These are phyloP conservation scores for Lichenostomus cassidix DNA, from an alignment of 2,113 vertebrate species.

Conservation along the genomic window DNA sequence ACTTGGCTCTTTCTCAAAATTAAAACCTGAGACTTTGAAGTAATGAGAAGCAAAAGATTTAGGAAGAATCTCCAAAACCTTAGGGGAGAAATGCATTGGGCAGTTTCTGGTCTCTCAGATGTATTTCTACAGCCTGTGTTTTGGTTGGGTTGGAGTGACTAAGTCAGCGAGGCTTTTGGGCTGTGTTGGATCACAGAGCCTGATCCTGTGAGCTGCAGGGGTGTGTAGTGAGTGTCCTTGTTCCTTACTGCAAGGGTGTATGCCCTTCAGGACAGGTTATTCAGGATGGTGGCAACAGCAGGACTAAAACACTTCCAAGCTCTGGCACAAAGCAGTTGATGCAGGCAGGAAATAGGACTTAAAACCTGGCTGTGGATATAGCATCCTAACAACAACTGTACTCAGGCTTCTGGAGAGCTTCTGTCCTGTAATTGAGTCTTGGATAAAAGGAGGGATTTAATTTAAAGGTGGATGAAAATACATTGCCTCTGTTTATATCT, in stretches of 20 bases:
- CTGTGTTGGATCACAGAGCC: background rate
- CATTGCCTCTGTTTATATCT: background rate
- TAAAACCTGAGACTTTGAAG: background rate
- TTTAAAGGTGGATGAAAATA: background rate
- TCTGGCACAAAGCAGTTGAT: background rate
- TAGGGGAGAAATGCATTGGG: background rate
- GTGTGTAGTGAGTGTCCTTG: background rate
- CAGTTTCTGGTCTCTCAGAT: background rate
- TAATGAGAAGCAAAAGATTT: background rate
- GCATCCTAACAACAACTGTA: background rate
- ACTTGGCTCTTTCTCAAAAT: background rate
- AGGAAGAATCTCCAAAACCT: background rate
- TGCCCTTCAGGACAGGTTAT: background rate
- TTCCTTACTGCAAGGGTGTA: background rate
- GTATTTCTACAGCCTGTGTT: background rate
- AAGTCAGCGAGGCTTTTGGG: background rate
- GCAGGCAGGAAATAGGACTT: background rate
- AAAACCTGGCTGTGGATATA: accelerated
- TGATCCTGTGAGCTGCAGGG: background rate
- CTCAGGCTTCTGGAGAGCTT: background rate
- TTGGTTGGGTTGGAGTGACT: background rate
- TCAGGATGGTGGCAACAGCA: background rate
- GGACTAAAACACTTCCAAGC: background rate
- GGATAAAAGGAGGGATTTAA: background rate
- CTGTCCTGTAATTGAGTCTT: background rate